phyloP scores from a whole-genome alignment of 2,888 invertebrate genomes.

The Brenthis ino region DNA sequence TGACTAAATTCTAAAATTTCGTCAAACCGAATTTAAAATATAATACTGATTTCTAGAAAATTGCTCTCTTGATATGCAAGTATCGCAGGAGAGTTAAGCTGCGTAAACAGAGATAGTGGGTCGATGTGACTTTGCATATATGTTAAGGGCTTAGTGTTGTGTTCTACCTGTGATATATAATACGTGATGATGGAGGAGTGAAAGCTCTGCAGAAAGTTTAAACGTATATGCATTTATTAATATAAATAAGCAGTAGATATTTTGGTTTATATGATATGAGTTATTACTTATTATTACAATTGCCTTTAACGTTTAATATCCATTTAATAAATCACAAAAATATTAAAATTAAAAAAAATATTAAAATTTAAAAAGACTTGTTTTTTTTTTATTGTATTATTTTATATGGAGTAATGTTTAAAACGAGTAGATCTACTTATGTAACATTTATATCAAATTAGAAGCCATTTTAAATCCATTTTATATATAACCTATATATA shows the following conservation, averaged over 20 bases:
- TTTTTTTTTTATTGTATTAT: too few relatives aligned
- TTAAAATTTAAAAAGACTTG: too few relatives aligned
- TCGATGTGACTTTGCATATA: slow-evolving; percentile 65
- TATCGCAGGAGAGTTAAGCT: slow-evolving; percentile 41
- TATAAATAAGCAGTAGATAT: not conserved
- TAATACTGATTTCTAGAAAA: not conserved
- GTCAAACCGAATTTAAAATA: not conserved
- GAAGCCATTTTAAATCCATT: too few relatives aligned
- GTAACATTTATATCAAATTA: too few relatives aligned
- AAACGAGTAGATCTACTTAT: too few relatives aligned
- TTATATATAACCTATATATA: too few relatives aligned
- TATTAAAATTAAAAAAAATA: too few relatives aligned
- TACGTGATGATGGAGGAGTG: not conserved
- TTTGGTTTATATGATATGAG: too few relatives aligned
- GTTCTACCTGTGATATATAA: slow-evolving; percentile 4
- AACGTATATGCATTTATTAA: not conserved
- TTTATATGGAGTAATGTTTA: too few relatives aligned
- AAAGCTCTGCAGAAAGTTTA: not conserved
- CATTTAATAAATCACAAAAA: too few relatives aligned
- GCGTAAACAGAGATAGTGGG: slow-evolving; percentile 62
- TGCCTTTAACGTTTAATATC: too few relatives aligned
- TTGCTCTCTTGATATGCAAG: slow-evolving; percentile 9
- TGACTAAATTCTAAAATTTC: not conserved
- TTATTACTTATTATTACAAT: too few relatives aligned
- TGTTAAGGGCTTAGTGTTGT: slow-evolving; percentile 43